These are phyloP conservation scores for Rhynchotus rufescens DNA, from an alignment of 2,797 vertebrate species.

Conservation along the genomic window DNA sequence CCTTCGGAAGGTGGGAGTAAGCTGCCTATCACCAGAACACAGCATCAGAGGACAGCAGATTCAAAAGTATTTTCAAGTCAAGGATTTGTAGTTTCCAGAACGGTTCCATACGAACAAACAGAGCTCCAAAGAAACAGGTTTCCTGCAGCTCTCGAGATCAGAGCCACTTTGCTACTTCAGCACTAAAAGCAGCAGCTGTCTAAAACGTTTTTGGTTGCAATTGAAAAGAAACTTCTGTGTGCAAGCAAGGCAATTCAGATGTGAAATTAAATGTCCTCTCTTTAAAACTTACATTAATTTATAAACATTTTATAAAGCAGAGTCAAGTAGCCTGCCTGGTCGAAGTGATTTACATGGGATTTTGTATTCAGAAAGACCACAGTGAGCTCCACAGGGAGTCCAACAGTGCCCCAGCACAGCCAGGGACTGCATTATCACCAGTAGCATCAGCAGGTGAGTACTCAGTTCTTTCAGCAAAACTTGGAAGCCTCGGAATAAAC, in stretches of 20 bases:
- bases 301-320: conserved; percentile 16
- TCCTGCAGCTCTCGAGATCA: not conserved
- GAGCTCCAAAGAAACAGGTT: not conserved
- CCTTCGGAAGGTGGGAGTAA: not conserved
- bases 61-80: not conserved
- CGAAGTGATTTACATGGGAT: not conserved
- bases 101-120: not conserved
- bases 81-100: not conserved
- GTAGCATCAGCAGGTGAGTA: not conserved
- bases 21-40: too few species aligned
- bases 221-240: not conserved
- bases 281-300: not conserved
- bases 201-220: conserved; percentile 4
- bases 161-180: not conserved
- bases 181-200: not conserved
- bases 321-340: not conserved
- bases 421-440: not conserved
- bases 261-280: not conserved
- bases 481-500: not conserved
- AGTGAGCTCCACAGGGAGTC: not conserved
- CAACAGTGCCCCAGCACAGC: not conserved
- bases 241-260: not conserved
- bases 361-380: not conserved
- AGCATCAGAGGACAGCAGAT: not conserved
- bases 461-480: not conserved